Evolutionary conservation across 2,113 vertebrate species (phyloP).

Genomic region (Synchiropus splendidus): DNA sequence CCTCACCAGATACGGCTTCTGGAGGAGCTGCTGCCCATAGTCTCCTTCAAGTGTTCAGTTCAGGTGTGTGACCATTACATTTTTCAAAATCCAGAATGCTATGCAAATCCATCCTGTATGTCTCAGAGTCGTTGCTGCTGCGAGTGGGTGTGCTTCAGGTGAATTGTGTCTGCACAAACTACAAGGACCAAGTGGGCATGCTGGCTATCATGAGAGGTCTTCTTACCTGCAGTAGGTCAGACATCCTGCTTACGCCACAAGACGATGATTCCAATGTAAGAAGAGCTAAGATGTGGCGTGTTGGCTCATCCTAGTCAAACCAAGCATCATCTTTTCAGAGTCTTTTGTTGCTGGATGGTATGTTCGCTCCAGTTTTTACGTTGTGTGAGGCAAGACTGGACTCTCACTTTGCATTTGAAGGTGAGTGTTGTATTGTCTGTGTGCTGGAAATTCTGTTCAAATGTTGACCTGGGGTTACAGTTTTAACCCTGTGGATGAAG

Average conservation of each 20-base stretch:
- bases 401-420: constrained; percentile 76
- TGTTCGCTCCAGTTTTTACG: constrained; percentile 66
- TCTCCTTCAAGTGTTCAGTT: constrained; percentile 57
- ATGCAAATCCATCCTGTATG: background rate
- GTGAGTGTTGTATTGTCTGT: constrained; percentile 40
- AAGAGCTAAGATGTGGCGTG: background rate
- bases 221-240: constrained; percentile 68
- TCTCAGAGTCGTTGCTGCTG: constrained; percentile 54
- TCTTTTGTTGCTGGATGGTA: constrained; percentile 65
- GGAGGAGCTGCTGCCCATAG: constrained; percentile 59
- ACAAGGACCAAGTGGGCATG: constrained; percentile 51
- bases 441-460: constrained; percentile 1
- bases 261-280: constrained; percentile 34
- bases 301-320: background rate
- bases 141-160: constrained; percentile 66
- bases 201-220: constrained; percentile 72
- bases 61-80: constrained; percentile 28
- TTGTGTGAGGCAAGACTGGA: constrained; percentile 68
- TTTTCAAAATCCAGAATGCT: too few species aligned
- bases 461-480: constrained; percentile 47
- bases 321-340: constrained; percentile 39
- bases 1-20: constrained; percentile 28
- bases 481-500: constrained; percentile 75
- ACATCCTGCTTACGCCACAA: constrained; percentile 56
- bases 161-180: constrained; percentile 13